Base-by-base conservation (phyloP, 1,140 invertebrate genomes). In the Charaxes varanes region DNA sequence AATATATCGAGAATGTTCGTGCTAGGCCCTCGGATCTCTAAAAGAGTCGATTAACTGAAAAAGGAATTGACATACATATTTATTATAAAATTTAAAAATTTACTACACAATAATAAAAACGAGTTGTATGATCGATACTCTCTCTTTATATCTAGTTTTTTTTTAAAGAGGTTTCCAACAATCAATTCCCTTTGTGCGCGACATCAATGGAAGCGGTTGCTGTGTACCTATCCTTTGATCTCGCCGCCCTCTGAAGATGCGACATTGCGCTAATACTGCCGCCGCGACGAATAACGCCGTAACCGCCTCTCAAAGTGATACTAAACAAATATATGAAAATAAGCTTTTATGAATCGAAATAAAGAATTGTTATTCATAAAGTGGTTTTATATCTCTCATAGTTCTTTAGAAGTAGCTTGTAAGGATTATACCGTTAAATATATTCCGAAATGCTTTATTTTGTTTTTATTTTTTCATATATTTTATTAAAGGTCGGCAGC, bases 111-210 rank as follows among this genome's bases (percentile, higher is more conserved):
- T 32, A 32, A 62, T 60, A 65, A 67, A 67, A 62, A 68, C 60
- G 52, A 70, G 61, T 73, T 67, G 64, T 63, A 64, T 73, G 69
- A 80, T 71, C 63, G 65, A 76, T 71, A 61, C 64, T 56, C 22
- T 61, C 58, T 67, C 54, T 59, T 59, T 65, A 60, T 57, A 55
- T 61, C 46, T 61, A 51, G 50, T 45, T 44, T 68, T 74, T 69
- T 69, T 62, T 64, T 58, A 74, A 71, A 65, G 66, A 70, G 67
- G 67, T 81, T 81, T 74, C 73, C 77, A 78, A 77, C 77, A 81
- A 81, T 81, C 73, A 78, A 81, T 81, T 74, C 72, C 72, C 77
- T 81, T 81, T 81, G 77, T 78, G 70, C 62, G 65, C 77, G 72
- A 78, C 71, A 78, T 81, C 77, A 81, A 81, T 81, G 73, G 73